These are phyloP conservation scores for Gopherus flavomarginatus DNA, from an alignment of 2,113 vertebrate genomes.

Conservation along the genomic window DNA sequence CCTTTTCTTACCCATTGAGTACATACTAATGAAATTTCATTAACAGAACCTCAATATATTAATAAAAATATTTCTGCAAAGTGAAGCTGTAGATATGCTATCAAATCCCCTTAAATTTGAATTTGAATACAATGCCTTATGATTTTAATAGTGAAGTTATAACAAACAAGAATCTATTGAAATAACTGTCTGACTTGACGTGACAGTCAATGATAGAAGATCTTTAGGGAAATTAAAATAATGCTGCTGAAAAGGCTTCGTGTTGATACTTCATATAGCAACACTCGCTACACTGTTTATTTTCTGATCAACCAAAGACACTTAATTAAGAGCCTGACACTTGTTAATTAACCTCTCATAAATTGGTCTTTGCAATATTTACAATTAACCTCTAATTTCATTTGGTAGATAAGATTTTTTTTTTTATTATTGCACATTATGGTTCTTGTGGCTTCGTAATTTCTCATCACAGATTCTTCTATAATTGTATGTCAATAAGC, in stretches of 20 bases:
- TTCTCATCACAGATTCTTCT: neutral
- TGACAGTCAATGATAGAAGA: neutral
- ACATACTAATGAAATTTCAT: slow-evolving; percentile 9
- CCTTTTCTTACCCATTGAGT: slow-evolving; percentile 37
- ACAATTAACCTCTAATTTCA: neutral
- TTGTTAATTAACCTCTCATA: slow-evolving; percentile 17
- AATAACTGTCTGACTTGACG: neutral
- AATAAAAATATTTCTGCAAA: slow-evolving; percentile 14
- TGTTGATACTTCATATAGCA: neutral
- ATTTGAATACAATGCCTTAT: neutral
- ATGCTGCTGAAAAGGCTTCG: neutral
- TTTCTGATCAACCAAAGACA: slow-evolving; percentile 2
- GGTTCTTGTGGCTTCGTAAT: neutral
- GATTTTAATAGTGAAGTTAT: neutral
- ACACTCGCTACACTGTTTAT: neutral
- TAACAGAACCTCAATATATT: neutral
- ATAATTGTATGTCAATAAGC: neutral
- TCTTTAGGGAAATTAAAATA: slow-evolving; percentile 3
- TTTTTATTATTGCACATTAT: neutral
- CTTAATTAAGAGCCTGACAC: neutral
- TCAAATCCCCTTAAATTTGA: slow-evolving; percentile 6
- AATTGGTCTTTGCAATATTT: neutral
- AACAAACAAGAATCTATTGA: neutral
- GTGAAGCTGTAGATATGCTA: neutral
- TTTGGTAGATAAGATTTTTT: slow-evolving; percentile 1